phyloP scores from a whole-genome alignment of 2,797 vertebrate genomes.

The Sebastes umbrosus region DNA sequence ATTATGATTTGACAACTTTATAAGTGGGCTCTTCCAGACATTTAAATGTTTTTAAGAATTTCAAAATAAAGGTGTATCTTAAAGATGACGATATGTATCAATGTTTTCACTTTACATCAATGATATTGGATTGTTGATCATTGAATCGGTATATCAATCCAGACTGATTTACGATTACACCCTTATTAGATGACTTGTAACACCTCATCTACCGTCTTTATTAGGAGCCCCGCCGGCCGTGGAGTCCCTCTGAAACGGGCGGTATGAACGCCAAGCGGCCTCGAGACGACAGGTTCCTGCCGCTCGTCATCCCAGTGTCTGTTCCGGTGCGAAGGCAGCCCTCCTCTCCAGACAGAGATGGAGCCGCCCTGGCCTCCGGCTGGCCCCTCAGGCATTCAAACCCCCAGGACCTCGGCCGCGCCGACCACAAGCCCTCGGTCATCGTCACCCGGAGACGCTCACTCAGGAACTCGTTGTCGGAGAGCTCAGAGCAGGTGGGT shows the following conservation, averaged over 20 bases:
- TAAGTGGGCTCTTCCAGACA: too few species aligned
- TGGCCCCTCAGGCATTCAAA: slow-evolving; percentile 73
- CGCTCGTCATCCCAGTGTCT: slow-evolving; percentile 96
- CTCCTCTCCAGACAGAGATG: slow-evolving; percentile 79
- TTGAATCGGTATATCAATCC: too few species aligned
- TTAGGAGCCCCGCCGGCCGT: slow-evolving; percentile 79
- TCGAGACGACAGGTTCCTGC: slow-evolving; percentile 89
- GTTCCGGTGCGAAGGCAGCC: slow-evolving; percentile 89
- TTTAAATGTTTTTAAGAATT: too few species aligned
- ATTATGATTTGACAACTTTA: too few species aligned
- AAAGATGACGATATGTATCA: too few species aligned
- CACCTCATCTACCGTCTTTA: neutral
- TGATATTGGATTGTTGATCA: too few species aligned
- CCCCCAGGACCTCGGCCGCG: slow-evolving; percentile 74
- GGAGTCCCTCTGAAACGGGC: slow-evolving; percentile 76
- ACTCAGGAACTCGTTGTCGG: slow-evolving; percentile 85
- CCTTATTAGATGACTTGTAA: neutral
- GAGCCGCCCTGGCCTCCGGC: slow-evolving; percentile 72
- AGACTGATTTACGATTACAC: too few species aligned
- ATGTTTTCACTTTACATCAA: too few species aligned
- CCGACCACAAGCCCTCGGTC: slow-evolving; percentile 91
- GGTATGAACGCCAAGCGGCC: slow-evolving; percentile 81
- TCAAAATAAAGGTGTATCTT: too few species aligned
- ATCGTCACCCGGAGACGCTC: slow-evolving; percentile 93
- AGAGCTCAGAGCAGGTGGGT: slow-evolving; percentile 87